These are phyloP conservation scores for Leucosticte australis DNA, from an alignment of 2,113 vertebrate genomes.

Conservation along the genomic window DNA sequence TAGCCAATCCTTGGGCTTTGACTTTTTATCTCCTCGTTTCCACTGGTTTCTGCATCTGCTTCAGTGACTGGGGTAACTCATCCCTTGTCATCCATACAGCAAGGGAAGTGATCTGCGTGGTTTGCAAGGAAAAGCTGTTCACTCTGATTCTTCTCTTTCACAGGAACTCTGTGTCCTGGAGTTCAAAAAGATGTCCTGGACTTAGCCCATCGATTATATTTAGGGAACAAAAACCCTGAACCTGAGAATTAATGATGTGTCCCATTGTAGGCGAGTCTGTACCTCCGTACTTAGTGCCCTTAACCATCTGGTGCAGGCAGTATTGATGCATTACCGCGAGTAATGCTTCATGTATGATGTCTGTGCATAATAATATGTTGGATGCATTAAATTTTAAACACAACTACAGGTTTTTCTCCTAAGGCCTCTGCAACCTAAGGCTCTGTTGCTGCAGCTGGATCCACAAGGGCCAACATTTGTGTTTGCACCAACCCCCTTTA, in stretches of 20 bases:
- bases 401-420: background rate
- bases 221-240: background rate
- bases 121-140: background rate
- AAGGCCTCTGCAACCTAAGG: background rate
- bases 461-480: background rate
- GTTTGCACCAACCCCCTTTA: background rate
- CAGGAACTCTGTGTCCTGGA: background rate
- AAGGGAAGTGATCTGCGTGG: background rate
- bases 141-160: background rate
- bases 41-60: conserved; percentile 3
- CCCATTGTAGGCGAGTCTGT: background rate
- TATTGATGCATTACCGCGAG: background rate
- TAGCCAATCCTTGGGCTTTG: conserved; percentile 11
- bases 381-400: background rate
- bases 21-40: conserved; percentile 55
- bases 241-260: background rate
- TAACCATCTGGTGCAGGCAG: background rate
- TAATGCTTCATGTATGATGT: background rate
- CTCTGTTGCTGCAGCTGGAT: conserved; percentile 27
- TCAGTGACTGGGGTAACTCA: background rate
- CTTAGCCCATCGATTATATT: conserved; percentile 28
- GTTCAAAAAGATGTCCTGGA: conserved; percentile 3
- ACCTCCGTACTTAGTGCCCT: background rate
- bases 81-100: background rate
- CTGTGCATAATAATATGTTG: background rate